Evolutionary conservation across 2,113 vertebrate species (phyloP), one percentile per base, ranked within the genome.

Genomic region (Ageneiosus marmoratus): DNA sequence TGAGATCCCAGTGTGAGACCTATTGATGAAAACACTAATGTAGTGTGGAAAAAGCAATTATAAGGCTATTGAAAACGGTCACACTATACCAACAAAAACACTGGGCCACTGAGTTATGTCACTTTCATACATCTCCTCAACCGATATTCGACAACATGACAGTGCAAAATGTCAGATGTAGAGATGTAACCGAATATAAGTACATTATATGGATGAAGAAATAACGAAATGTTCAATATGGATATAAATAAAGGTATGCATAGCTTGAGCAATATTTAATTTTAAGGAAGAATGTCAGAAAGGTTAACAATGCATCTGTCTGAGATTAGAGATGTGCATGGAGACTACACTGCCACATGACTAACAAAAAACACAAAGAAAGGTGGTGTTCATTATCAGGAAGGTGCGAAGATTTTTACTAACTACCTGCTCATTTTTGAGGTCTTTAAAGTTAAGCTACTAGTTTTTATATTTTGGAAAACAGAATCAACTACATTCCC

Each of bases 41-140:
- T 13, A 11, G 48, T 53, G n/a, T 53, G 73, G 22, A 74, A 51
- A 11, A 50, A 50, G 12, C 73, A 83, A 83, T 46, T 34, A 29
- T 83, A 48, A 53, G 37, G 63, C 62, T 56, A 46, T 46, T 44
- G 8, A 79, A 56, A 84, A 58, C 55, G 3, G 46, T 46, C 46
- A 46, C 0, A 46, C 15, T 50, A 73, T 13, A 62, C 5, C 70
- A n/a, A 72, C 76, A 51, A 62, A 2, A 83, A 60, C 75, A 70
- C 15, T 0, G 44, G 75, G 9, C 29, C 16, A 77, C 74, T 51
- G 5, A 77, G 75, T 53, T 77, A 58, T 58, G 12, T 44, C 41
- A 44, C 32, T n/a, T 72, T 58, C 58, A 60, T 60, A 60, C 12
- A 11, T 13, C n/a, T 60, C 16, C 50, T 5, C 24, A 69, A 41